Evolutionary conservation across 2,113 vertebrate genomes (phyloP).

Genomic region (Platichthys flesus): DNA sequence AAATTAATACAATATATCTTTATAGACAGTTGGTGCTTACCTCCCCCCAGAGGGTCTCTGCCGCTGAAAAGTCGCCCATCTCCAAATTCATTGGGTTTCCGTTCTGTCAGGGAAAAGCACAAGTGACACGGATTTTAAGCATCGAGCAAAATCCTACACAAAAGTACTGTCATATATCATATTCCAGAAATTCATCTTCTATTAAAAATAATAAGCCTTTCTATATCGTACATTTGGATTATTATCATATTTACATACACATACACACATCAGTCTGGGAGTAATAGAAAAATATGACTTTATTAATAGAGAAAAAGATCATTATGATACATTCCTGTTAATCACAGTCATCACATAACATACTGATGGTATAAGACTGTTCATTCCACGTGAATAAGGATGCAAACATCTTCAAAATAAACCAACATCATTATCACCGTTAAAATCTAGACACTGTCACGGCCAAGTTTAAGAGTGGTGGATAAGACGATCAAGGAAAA

Average conservation of each 20-base stretch:
- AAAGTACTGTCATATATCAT: background rate
- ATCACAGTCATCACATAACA: constrained; percentile 76
- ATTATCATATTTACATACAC: background rate
- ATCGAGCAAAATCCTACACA: background rate
- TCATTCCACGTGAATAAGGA: constrained; percentile 70
- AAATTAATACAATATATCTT: no score
- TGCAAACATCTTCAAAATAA: constrained; percentile 55
- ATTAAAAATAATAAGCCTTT: no score
- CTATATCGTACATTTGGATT: no score
- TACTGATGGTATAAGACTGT: constrained; percentile 76
- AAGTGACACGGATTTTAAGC: constrained; percentile 33
- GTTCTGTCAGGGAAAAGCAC: constrained; percentile 72
- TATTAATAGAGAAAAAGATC: constrained; percentile 96
- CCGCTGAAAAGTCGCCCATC: constrained; percentile 72
- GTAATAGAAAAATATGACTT: constrained; percentile 97
- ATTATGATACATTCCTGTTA: constrained; percentile 81
- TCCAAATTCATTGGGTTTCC: constrained; percentile 68
- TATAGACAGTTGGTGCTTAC: constrained; percentile 55
- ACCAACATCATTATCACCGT: constrained; percentile 22
- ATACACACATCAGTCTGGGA: constrained; percentile 5
- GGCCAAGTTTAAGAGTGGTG: constrained; percentile 54
- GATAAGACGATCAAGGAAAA: constrained; percentile 17
- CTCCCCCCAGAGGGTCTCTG: constrained; percentile 68
- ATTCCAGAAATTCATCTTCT: no score
- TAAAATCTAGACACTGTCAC: constrained; percentile 34